Evolutionary conservation across 2,888 invertebrate genomes (phyloP).

Genomic region (Cheilosia soror): DNA sequence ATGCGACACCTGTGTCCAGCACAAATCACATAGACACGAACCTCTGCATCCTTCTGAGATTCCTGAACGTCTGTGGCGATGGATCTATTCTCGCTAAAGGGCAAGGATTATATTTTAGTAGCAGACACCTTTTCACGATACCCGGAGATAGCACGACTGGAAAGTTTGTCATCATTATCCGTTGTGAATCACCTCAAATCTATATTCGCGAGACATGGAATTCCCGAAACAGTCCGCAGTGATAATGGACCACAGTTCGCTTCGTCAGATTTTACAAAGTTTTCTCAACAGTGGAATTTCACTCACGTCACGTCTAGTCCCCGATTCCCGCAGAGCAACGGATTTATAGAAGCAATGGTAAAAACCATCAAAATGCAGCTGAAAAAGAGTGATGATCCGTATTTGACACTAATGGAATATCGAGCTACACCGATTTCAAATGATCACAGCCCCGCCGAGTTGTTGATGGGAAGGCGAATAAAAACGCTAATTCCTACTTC

Average conservation of each 20-base stretch:
- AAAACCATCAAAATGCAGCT: slow-evolving; percentile 7
- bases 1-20: no score
- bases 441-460: neutral
- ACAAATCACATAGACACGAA: no score
- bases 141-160: neutral
- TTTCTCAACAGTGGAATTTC: slow-evolving; percentile 1
- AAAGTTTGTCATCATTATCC: slow-evolving; percentile 8
- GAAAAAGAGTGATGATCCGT: neutral
- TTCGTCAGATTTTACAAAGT: neutral
- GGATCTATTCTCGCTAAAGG: no score
- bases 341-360: slow-evolving; percentile 29
- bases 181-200: no score
- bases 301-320: slow-evolving; percentile 17
- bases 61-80: neutral
- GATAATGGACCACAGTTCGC: slow-evolving; percentile 17
- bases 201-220: no score
- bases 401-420: slow-evolving; percentile 7
- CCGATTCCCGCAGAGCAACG: slow-evolving; percentile 16
- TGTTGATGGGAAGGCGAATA: slow-evolving; percentile 20
- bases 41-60: slow-evolving; percentile 8
- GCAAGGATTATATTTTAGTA: no score
- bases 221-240: slow-evolving; percentile 4
- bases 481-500: slow-evolving; percentile 17
- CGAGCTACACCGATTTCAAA: slow-evolving; percentile 3
- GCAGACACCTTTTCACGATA: no score